Evolutionary conservation across 2,113 vertebrate genomes (phyloP).

Genomic region (Gavia stellata): DNA sequence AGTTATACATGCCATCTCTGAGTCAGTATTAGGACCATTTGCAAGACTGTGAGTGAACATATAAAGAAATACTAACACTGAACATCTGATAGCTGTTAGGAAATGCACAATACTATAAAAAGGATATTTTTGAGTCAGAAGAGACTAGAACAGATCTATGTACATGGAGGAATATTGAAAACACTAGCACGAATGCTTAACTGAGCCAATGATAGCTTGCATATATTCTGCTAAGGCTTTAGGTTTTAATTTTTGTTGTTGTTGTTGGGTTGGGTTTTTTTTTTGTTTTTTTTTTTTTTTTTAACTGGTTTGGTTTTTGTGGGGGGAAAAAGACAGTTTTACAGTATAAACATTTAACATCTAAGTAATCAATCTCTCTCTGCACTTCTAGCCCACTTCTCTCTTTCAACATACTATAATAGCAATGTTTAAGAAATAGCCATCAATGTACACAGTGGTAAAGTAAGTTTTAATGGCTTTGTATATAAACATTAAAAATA

Average conservation of each 20-base stretch:
- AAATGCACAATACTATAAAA: not conserved
- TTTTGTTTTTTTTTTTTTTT: no score
- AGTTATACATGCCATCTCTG: not conserved
- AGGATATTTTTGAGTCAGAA: not conserved
- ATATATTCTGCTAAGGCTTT: not conserved
- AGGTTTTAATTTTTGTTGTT: not conserved
- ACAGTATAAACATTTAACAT: not conserved
- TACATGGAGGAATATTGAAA: not conserved
- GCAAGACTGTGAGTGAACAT: not conserved
- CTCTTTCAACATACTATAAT: not conserved
- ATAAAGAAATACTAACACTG: not conserved
- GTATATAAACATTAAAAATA: not conserved
- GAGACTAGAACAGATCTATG: not conserved
- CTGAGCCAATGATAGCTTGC: not conserved
- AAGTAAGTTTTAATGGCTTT: not conserved
- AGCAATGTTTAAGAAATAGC: not conserved
- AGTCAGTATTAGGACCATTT: not conserved
- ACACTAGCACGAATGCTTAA: not conserved
- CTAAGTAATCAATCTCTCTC: not conserved
- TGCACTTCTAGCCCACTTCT: not conserved
- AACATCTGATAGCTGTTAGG: not conserved
- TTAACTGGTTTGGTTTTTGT: not conserved
- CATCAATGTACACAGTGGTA: not conserved
- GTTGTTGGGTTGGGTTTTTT: no score
- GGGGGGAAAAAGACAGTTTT: not conserved